Conservation (phyloP, 2,888 invertebrate species). For the Ennomos quercinarius region DNA sequence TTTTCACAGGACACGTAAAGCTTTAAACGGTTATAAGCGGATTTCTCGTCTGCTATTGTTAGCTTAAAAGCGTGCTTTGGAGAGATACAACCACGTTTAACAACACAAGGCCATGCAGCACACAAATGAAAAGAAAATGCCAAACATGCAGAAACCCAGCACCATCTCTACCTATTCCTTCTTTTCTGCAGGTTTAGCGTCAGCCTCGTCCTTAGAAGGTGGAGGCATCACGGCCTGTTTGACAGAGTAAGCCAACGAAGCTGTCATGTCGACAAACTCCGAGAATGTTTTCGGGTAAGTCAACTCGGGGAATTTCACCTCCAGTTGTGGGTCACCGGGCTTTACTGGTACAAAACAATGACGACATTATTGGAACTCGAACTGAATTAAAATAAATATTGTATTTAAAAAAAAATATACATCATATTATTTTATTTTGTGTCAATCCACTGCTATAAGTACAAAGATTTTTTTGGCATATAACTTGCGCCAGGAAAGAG, state of each 20-base stretch:
- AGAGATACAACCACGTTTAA: background rate
- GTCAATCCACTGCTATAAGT: too few species aligned
- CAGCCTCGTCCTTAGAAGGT: conserved; percentile 61
- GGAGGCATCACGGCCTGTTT: conserved; percentile 80
- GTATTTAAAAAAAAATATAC: too few species aligned
- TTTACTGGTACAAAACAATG: conserved; percentile 80
- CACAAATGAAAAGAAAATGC: conserved; percentile 28
- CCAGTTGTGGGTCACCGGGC: conserved; percentile 88
- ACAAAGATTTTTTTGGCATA: too few species aligned
- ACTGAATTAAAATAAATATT: too few species aligned
- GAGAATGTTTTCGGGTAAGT: conserved; percentile 86
- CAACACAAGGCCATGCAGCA: conserved; percentile 28
- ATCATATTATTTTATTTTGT: too few species aligned
- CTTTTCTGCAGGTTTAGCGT: conserved; percentile 61
- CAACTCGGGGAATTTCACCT: conserved; percentile 85
- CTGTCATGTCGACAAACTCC: conserved; percentile 79
- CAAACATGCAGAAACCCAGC: conserved; percentile 38
- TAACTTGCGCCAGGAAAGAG: too few species aligned
- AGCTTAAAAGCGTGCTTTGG: background rate
- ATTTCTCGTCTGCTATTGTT: too few species aligned
- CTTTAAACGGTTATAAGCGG: too few species aligned
- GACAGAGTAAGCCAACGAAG: conserved; percentile 70
- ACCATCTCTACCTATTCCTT: conserved; percentile 71
- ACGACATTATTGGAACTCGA: background rate
- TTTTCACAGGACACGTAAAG: too few species aligned